Conservation (phyloP, 2,888 invertebrate species). For the Cyrtodaria siliqua region DNA sequence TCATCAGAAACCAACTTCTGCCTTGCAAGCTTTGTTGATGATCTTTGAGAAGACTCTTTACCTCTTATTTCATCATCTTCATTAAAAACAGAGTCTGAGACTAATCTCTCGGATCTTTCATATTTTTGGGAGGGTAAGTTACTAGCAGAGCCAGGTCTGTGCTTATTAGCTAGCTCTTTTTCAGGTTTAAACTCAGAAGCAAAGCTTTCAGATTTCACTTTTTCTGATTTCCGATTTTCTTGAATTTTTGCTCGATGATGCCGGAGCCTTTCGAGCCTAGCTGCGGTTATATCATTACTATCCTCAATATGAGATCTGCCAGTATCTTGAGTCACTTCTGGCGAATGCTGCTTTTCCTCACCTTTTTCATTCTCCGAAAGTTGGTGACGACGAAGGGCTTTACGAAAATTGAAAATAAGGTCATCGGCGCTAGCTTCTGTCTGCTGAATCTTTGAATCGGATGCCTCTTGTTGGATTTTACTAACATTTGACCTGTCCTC, state of each 20-base stretch:
- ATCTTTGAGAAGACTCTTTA: constrained; percentile 13
- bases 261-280: constrained; percentile 51
- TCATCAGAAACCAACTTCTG: constrained; percentile 66
- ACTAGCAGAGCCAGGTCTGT: constrained; percentile 26
- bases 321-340: constrained; percentile 7
- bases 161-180: background rate
- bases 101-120: constrained; percentile 13
- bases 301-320: too few relatives aligned
- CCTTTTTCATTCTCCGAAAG: constrained; percentile 58
- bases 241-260: constrained; percentile 54
- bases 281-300: constrained; percentile 31
- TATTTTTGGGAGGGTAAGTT: constrained; percentile 25
- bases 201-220: constrained; percentile 43
- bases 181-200: constrained; percentile 46
- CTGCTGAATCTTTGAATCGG: constrained; percentile 30
- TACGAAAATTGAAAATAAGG: constrained; percentile 60
- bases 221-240: constrained; percentile 42
- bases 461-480: constrained; percentile 18
- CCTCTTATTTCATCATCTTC: constrained; percentile 16
- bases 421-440: constrained; percentile 42
- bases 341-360: constrained; percentile 3
- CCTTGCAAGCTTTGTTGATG: constrained; percentile 50
- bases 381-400: constrained; percentile 61
- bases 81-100: constrained; percentile 2
- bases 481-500: constrained; percentile 33